Conservation (phyloP, 1,140 invertebrate species). For the Bombus pyrosoma region DNA sequence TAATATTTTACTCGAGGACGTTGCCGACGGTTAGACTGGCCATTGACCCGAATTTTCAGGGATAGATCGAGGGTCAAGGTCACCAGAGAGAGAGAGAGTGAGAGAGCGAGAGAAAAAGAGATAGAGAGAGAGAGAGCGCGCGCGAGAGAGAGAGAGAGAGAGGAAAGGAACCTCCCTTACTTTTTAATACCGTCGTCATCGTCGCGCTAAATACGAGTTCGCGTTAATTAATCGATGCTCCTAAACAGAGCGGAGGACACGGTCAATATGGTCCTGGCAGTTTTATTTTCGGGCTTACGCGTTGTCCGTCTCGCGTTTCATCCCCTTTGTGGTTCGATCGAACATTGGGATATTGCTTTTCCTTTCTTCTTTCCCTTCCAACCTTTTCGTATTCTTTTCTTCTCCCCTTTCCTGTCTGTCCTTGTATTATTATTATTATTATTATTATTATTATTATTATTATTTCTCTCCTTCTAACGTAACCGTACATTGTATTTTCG, state of each 20-base stretch:
- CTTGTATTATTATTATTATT: not conserved
- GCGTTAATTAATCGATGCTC: constrained; percentile 67
- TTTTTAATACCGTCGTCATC: constrained; percentile 40
- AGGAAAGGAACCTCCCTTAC: not conserved
- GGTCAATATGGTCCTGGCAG: constrained; percentile 68
- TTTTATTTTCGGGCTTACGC: constrained; percentile 59
- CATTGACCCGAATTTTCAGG: constrained; percentile 52
- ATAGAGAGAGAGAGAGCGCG: not conserved
- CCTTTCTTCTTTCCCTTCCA: not conserved
- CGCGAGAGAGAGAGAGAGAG: not conserved
- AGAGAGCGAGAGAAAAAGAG: too few species aligned
- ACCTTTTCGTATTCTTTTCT: not conserved
- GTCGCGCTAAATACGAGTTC: constrained; percentile 59
- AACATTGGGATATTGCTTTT: not conserved
- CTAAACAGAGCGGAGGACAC: constrained; percentile 62
- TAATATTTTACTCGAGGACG: constrained; percentile 63
- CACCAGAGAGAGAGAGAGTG: not conserved
- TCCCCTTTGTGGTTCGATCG: not conserved
- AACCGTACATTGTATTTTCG: not conserved
- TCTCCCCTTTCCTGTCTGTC: not conserved
- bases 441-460: not conserved
- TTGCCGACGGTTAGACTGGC: constrained; percentile 47
- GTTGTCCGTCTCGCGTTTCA: constrained; percentile 22
- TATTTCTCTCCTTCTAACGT: too few species aligned
- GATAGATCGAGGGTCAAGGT: constrained; percentile 51